Evolutionary conservation across 2,888 invertebrate genomes (phyloP).

Genomic region (Athalia cordata): DNA sequence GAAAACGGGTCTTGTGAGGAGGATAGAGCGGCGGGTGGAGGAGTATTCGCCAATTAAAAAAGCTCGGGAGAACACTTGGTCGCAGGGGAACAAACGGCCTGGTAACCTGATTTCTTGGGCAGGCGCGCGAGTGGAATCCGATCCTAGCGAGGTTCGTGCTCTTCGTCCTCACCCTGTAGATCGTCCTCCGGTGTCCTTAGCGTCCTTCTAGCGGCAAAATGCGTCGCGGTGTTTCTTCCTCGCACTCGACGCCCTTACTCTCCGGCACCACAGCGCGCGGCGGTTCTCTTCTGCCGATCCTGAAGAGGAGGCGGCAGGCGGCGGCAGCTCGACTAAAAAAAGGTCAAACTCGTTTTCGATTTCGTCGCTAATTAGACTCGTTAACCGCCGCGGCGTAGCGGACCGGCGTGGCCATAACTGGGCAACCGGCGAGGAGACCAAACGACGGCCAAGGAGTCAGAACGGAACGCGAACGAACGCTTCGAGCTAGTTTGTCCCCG

Average conservation of each 20-base stretch:
- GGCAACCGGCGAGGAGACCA: constrained; percentile 60
- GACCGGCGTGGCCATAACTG: constrained; percentile 70
- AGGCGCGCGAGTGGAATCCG: constrained; percentile 46
- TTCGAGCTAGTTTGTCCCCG: constrained; percentile 69
- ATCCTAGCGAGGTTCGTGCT: constrained; percentile 37
- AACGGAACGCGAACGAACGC: constrained; percentile 59
- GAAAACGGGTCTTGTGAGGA: constrained; percentile 17
- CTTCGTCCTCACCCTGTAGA: constrained; percentile 11
- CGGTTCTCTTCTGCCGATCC: no score
- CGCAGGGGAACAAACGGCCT: constrained; percentile 41
- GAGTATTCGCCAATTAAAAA: constrained; percentile 46
- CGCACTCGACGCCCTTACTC: constrained; percentile 27
- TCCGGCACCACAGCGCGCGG: constrained; percentile 6
- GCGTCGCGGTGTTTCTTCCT: constrained; percentile 18
- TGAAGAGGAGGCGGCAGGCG: constrained; percentile 27
- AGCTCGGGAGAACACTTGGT: neutral
- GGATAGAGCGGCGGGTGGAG: constrained; percentile 1
- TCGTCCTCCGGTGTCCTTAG: neutral
- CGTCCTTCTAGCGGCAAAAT: neutral
- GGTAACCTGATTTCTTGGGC: constrained; percentile 54
- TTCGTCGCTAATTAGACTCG: constrained; percentile 74
- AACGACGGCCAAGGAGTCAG: constrained; percentile 49
- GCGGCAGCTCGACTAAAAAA: constrained; percentile 57
- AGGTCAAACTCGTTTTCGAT: constrained; percentile 74
- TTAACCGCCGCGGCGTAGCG: constrained; percentile 68